phyloP scores from a whole-genome alignment of 2,888 invertebrate genomes.

The Andricus curvator region DNA sequence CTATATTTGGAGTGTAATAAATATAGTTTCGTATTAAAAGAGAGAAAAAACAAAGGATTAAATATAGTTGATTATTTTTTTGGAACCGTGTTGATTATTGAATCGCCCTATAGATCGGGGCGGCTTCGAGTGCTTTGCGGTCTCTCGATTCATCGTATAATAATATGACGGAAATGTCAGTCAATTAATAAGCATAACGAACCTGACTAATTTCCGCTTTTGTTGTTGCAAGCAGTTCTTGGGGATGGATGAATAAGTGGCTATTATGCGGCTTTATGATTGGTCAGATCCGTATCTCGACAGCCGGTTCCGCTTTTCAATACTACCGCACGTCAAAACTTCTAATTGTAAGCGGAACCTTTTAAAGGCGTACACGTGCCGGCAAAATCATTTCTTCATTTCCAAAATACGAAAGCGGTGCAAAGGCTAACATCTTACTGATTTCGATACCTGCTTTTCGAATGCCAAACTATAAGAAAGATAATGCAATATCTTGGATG shows the following conservation, averaged over 20 bases:
- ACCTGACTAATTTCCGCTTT: constrained; percentile 78
- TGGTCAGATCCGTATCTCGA: constrained; percentile 78
- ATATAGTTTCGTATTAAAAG: neutral
- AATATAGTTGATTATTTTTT: neutral
- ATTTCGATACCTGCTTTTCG: constrained; percentile 18
- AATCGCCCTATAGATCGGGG: constrained; percentile 51
- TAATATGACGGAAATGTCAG: constrained; percentile 78
- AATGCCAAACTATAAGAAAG: neutral
- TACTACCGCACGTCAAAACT: constrained; percentile 72
- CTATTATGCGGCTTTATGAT: constrained; percentile 78
- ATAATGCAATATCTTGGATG: neutral
- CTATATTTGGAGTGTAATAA: neutral
- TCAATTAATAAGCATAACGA: constrained; percentile 78
- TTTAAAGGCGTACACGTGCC: constrained; percentile 76
- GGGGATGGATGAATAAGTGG: constrained; percentile 73
- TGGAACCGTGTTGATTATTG: constrained; percentile 38
- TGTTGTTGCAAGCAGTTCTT: constrained; percentile 64
- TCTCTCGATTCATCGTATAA: constrained; percentile 66
- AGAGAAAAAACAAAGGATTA: constrained; percentile 1
- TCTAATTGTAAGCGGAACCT: constrained; percentile 67
- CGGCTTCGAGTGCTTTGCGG: constrained; percentile 61
- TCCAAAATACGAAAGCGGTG: constrained; percentile 29
- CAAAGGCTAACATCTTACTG: constrained; percentile 1
- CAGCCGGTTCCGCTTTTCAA: constrained; percentile 78
- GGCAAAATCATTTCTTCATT: constrained; percentile 55